Conservation (phyloP, 2,888 invertebrate species). For the Cosmia pyralina region DNA sequence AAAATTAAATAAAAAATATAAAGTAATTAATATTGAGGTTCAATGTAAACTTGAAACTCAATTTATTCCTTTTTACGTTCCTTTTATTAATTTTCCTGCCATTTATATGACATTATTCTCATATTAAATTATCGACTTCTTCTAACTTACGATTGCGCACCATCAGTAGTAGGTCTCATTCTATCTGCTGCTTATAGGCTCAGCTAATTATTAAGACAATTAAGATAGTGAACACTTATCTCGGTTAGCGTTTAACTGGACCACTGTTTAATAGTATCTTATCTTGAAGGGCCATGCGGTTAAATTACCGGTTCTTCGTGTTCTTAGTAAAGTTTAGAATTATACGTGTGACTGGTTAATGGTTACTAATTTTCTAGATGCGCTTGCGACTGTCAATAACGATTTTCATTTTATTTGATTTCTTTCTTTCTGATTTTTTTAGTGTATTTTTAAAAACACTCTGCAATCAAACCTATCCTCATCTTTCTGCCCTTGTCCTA, state of each 20-base stretch:
- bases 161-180: neutral
- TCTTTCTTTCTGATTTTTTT: neutral
- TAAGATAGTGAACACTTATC: conserved; percentile 76
- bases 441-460: neutral
- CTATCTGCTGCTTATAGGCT: neutral
- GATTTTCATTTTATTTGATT: neutral
- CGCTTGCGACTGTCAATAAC: neutral
- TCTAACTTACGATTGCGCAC: neutral
- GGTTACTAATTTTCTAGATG: neutral
- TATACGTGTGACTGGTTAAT: neutral
- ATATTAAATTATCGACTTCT: conserved; percentile 6
- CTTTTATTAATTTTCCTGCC: neutral
- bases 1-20: too few relatives aligned
- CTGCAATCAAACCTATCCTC: neutral
- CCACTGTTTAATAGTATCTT: conserved; percentile 53
- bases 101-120: neutral
- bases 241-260: conserved; percentile 61
- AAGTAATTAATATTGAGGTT: too few relatives aligned
- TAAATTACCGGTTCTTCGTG: conserved; percentile 36
- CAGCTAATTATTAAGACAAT: conserved; percentile 75
- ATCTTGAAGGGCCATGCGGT: conserved; percentile 43
- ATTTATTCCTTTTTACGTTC: neutral
- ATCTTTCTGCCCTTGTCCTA: neutral
- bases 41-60: too few relatives aligned
- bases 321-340: neutral